These are phyloP conservation scores for Lycodopsis pacificus DNA, from an alignment of 2,797 vertebrate species.

Conservation along the genomic window DNA sequence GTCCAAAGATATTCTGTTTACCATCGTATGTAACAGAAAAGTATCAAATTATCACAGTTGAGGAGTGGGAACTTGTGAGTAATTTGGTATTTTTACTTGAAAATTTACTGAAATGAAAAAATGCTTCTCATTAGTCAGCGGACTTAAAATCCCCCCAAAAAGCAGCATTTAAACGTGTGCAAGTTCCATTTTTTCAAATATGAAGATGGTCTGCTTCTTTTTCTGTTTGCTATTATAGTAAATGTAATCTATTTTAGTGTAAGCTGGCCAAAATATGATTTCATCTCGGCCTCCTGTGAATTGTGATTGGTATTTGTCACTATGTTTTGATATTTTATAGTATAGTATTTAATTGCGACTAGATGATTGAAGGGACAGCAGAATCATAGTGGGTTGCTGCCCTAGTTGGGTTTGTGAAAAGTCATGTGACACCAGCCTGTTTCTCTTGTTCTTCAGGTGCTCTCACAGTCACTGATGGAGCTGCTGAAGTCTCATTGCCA, in stretches of 20 bases:
- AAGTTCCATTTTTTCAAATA: background rate
- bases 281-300: background rate
- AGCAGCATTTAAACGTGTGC: background rate
- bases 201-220: background rate
- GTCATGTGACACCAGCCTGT: background rate
- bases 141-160: background rate
- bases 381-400: background rate
- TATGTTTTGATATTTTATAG: background rate
- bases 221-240: background rate
- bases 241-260: background rate
- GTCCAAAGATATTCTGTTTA: background rate
- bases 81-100: background rate
- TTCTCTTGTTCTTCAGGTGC: constrained; percentile 30
- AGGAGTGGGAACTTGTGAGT: background rate
- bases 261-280: background rate
- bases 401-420: background rate
- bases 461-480: background rate
- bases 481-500: background rate
- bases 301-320: background rate
- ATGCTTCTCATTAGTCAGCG: background rate
- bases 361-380: background rate
- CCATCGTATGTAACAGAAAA: background rate
- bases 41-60: background rate
- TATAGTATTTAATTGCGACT: background rate
- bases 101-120: background rate